Evolutionary conservation across 2,113 vertebrate genomes (phyloP).

Genomic region (Ageneiosus marmoratus): DNA sequence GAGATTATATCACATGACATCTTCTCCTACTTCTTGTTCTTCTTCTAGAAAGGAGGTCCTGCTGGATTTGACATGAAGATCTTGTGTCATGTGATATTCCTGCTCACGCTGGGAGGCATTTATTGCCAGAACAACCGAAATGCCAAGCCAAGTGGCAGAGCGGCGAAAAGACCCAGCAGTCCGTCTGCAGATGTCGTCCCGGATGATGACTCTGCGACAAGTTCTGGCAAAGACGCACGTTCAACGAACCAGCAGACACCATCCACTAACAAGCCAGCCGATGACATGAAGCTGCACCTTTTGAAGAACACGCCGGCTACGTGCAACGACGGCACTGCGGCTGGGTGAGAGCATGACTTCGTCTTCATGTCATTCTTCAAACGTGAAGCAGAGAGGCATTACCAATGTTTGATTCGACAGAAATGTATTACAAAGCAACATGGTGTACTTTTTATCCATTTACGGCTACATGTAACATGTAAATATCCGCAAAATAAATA

Average conservation of each 20-base stretch:
- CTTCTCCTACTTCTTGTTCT: neutral
- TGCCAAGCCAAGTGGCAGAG: slow-evolving; percentile 60
- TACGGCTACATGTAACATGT: neutral
- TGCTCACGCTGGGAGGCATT: slow-evolving; percentile 66
- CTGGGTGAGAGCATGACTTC: slow-evolving; percentile 62
- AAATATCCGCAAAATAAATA: neutral
- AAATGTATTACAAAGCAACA: neutral
- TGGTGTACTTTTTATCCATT: neutral
- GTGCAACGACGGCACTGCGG: slow-evolving; percentile 74
- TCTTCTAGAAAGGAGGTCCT: slow-evolving; percentile 31
- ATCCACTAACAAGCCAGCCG: slow-evolving; percentile 37
- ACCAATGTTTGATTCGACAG: neutral
- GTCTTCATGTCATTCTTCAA: neutral
- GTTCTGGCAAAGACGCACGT: slow-evolving; percentile 55
- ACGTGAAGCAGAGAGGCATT: neutral
- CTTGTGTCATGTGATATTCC: slow-evolving; percentile 59
- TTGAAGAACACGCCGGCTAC: slow-evolving; percentile 68
- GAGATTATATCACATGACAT: neutral
- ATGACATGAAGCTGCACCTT: slow-evolving; percentile 78
- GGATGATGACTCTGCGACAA: slow-evolving; percentile 50
- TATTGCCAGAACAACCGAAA: slow-evolving; percentile 68
- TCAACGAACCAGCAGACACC: slow-evolving; percentile 53
- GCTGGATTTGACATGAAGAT: slow-evolving; percentile 65
- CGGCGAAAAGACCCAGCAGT: slow-evolving; percentile 58
- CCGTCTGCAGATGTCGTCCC: slow-evolving; percentile 52